Percentiles rank a stretch among this genome's conserved stretches.
Evolutionary conservation across 2,113 vertebrate genomes (phyloP).

Genomic region (Emydocephalus ijimae): DNA sequence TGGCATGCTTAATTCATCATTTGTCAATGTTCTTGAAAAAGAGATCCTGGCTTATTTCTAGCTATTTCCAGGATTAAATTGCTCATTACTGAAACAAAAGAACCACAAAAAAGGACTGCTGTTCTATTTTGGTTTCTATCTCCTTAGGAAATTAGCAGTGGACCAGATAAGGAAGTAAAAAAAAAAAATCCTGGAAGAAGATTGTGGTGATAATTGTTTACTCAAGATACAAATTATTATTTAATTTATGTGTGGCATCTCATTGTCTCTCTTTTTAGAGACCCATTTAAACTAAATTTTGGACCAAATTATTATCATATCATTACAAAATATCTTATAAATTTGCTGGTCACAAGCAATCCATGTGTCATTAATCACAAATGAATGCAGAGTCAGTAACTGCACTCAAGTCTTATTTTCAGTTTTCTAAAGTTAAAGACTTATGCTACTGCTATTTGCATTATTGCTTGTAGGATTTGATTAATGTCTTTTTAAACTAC

Average conservation of each 20-base stretch:
- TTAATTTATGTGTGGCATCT: not conserved
- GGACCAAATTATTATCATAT: not conserved
- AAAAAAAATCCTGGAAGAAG: not conserved
- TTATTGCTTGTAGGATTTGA: not conserved
- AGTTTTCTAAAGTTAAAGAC: not conserved
- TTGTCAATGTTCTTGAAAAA: not conserved
- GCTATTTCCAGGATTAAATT: not conserved
- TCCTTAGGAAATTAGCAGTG: not conserved
- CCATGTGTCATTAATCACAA: not conserved
- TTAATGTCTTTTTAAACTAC: not conserved
- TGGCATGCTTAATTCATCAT: not conserved
- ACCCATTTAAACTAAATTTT: not conserved
- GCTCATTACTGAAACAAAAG: not conserved
- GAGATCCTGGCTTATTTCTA: not conserved
- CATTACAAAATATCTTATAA: not conserved
- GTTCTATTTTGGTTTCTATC: not conserved
- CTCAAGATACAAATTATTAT: not conserved
- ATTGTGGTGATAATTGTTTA: not conserved
- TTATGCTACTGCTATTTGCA: not conserved
- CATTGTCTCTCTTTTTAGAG: not conserved
- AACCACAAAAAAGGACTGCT: not conserved
- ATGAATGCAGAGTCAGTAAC: not conserved
- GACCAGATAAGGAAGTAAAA: not conserved
- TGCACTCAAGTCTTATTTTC: not conserved
- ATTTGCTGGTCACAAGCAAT: not conserved